phyloP scores from a whole-genome alignment of 2,113 vertebrate species.

The Stigmatopora argus region DNA sequence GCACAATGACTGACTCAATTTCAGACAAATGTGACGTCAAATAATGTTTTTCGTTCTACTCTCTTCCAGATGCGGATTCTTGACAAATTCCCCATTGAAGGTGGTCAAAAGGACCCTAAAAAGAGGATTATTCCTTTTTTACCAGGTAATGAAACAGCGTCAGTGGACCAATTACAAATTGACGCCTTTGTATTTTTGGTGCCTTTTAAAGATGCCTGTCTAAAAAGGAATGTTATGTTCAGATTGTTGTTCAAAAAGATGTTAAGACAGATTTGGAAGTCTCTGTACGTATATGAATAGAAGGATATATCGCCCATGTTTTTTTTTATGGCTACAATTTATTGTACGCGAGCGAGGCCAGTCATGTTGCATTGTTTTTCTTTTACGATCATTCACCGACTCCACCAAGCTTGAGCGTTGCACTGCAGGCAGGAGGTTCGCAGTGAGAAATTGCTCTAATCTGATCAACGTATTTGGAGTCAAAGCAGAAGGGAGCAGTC shows the following conservation, averaged over 20 bases:
- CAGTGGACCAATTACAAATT: neutral
- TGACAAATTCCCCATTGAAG: constrained; percentile 93
- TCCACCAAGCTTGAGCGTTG: constrained; percentile 38
- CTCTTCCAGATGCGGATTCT: constrained; percentile 88
- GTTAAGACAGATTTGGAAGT: neutral
- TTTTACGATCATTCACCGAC: constrained; percentile 19
- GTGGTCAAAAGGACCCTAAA: constrained; percentile 94
- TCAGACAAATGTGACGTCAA: neutral
- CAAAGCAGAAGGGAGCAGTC: constrained; percentile 39
- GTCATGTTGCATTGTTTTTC: constrained; percentile 37
- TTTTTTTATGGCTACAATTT: constrained; percentile 26
- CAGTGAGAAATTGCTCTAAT: constrained; percentile 46
- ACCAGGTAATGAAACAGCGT: constrained; percentile 75
- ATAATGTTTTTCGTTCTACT: neutral
- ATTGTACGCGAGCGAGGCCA: constrained; percentile 21
- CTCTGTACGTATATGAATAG: neutral
- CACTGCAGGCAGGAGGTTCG: constrained; percentile 40
- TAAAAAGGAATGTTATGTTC: too few species aligned
- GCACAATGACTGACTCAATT: neutral
- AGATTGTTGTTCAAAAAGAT: too few species aligned
- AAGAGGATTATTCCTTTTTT: constrained; percentile 95
- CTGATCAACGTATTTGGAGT: constrained; percentile 52
- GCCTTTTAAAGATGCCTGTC: neutral
- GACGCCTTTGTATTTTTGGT: neutral
- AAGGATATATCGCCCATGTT: constrained; percentile 3